Conservation (phyloP, 2,113 vertebrate genomes). For the Pleuronectes platessa region DNA sequence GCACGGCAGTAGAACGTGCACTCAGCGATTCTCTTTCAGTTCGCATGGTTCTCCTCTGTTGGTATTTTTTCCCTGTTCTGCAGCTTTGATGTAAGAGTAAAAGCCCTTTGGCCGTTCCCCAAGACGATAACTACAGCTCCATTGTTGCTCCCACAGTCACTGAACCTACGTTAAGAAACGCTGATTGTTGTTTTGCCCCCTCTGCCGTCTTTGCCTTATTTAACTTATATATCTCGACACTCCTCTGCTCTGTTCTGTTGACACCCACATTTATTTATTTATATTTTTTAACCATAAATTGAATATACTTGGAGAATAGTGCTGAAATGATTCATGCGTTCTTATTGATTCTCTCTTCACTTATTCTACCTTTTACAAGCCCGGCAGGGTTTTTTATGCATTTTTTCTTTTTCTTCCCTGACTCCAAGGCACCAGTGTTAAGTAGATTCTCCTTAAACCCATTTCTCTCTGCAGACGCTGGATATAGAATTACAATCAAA, state of each 20-base stretch:
- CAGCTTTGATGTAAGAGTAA: slow-evolving; percentile 39
- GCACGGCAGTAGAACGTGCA: neutral
- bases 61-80: slow-evolving; percentile 8
- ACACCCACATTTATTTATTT: slow-evolving; percentile 13
- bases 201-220: slow-evolving; percentile 36
- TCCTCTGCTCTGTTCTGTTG: slow-evolving; percentile 10
- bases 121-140: slow-evolving; percentile 21
- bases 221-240: slow-evolving; percentile 34
- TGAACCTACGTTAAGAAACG: slow-evolving; percentile 21
- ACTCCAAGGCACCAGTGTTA: slow-evolving; percentile 10
- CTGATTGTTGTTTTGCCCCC: slow-evolving; percentile 15
- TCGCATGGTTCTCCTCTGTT: slow-evolving; percentile 1
- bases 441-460: slow-evolving; percentile 20
- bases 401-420: slow-evolving; percentile 7
- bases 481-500: slow-evolving; percentile 9
- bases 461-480: slow-evolving; percentile 1
- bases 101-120: slow-evolving; percentile 23
- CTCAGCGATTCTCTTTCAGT: slow-evolving; percentile 11
- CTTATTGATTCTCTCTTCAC: slow-evolving; percentile 37
- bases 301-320: slow-evolving; percentile 31
- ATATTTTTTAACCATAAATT: slow-evolving; percentile 22
- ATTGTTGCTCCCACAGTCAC: slow-evolving; percentile 21
- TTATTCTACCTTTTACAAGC: slow-evolving; percentile 36
- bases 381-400: slow-evolving; percentile 13
- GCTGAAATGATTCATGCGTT: slow-evolving; percentile 59